These are phyloP conservation scores for Helobdella robusta DNA, from an alignment of 2,888 invertebrate species.

Conservation along the genomic window DNA sequence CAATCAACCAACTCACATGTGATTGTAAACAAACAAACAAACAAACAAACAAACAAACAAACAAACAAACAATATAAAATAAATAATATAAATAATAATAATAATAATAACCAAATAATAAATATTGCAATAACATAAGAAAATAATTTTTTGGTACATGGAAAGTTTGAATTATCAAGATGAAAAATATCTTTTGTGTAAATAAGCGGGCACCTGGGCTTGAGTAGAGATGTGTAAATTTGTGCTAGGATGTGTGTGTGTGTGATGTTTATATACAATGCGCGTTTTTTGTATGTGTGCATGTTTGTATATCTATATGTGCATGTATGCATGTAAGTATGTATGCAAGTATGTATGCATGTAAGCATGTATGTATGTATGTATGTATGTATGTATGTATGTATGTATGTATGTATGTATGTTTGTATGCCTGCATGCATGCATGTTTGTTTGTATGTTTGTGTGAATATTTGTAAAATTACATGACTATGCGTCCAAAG, in stretches of 20 bases:
- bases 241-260: constrained; percentile 7
- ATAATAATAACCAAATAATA: too few species aligned
- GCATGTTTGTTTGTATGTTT: constrained; percentile 11
- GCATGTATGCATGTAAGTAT: constrained; percentile 2
- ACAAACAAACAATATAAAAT: too few species aligned
- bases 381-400: constrained; percentile 9
- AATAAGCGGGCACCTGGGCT: neutral
- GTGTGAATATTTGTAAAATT: neutral
- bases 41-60: too few species aligned
- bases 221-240: neutral
- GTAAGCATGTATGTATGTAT: constrained; percentile 5
- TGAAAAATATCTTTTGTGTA: too few species aligned
- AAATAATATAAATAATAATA: too few species aligned
- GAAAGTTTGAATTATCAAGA: too few species aligned
- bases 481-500: neutral
- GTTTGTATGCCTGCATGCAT: constrained; percentile 4
- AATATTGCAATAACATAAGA: too few species aligned
- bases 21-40: too few species aligned
- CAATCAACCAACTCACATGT: too few species aligned
- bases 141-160: too few species aligned
- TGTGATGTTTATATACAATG: neutral
- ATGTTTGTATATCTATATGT: constrained; percentile 6
- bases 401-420: constrained; percentile 7
- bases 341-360: constrained; percentile 2
- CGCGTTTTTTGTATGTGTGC: constrained; percentile 7